A percentile compares a stretch with the other conserved stretches of the same genome.
These are phyloP conservation scores for Rhinolophus ferrumequinum DNA, from an alignment of 2,113 vertebrate species.

Conservation along the genomic window DNA sequence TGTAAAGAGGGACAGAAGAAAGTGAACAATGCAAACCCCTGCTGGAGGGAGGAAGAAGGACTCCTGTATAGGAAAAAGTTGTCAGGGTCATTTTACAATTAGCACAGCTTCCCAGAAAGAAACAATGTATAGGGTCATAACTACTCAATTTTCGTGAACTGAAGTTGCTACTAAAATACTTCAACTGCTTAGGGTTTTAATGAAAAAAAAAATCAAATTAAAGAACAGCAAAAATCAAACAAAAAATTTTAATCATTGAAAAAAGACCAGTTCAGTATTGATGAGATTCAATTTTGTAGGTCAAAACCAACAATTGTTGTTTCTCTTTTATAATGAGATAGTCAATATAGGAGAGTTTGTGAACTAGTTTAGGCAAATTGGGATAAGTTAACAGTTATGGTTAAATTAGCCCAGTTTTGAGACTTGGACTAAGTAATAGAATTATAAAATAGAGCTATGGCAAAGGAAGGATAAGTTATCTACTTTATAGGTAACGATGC, in stretches of 20 bases:
- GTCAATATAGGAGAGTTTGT: not conserved
- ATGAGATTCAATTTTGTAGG: conserved; percentile 17
- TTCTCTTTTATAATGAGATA: conserved; percentile 34
- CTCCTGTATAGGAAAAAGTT: not conserved
- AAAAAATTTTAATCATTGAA: not conserved
- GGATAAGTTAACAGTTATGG: conserved; percentile 13
- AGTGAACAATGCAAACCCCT: fast-evolving
- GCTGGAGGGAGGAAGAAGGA: not conserved
- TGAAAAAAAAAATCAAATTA: conserved; percentile 8
- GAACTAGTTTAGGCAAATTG: conserved; percentile 13
- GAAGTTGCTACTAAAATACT: not conserved
- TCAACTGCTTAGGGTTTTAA: not conserved
- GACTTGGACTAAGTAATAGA: not conserved
- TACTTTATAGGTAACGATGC: not conserved
- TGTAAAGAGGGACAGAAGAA: not conserved
- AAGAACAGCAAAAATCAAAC: not conserved
- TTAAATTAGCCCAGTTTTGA: not conserved
- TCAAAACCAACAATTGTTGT: not conserved
- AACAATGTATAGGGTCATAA: not conserved
- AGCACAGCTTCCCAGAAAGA: not conserved
- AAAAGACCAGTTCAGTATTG: not conserved
- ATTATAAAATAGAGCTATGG: conserved; percentile 5
- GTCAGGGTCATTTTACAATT: not conserved
- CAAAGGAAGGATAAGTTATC: not conserved
- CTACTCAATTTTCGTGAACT: not conserved